Conservation (phyloP, 2,797 vertebrate genomes). For the Eulemur rubriventer region DNA sequence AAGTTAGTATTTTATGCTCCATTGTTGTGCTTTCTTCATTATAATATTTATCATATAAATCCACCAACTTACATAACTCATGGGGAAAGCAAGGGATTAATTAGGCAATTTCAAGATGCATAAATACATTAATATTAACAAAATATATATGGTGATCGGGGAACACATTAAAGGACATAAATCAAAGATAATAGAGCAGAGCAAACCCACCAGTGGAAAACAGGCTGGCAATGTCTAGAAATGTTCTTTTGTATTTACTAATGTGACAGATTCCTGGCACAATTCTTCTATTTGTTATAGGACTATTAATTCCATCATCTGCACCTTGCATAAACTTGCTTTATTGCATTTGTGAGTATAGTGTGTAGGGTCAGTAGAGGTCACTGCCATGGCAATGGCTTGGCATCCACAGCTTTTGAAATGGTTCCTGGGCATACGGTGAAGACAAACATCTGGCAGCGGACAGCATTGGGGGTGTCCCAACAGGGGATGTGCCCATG, state of each 20-base stretch:
- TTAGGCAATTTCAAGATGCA: conserved; percentile 73
- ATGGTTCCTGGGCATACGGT: background rate
- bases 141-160: conserved; percentile 8
- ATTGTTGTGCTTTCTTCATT: conserved; percentile 68
- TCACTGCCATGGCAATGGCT: background rate
- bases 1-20: conserved; percentile 69
- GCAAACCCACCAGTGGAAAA: background rate
- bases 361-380: conserved; percentile 1
- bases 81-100: conserved; percentile 74
- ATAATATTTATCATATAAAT: conserved; percentile 68
- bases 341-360: conserved; percentile 2
- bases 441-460: background rate
- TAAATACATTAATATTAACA: conserved; percentile 74
- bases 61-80: conserved; percentile 56
- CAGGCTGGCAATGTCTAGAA: background rate
- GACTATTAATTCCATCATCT: conserved; percentile 13
- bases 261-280: background rate
- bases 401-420: conserved; percentile 26
- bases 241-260: conserved; percentile 9
- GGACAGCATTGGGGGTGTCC: background rate
- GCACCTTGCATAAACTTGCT: conserved; percentile 8
- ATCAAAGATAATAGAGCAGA: conserved; percentile 54
- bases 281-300: background rate
- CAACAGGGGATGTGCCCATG: background rate
- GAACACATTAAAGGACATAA: conserved; percentile 59